Base-by-base conservation (phyloP, 2,888 invertebrate genomes). In the Diloba caeruleocephala region DNA sequence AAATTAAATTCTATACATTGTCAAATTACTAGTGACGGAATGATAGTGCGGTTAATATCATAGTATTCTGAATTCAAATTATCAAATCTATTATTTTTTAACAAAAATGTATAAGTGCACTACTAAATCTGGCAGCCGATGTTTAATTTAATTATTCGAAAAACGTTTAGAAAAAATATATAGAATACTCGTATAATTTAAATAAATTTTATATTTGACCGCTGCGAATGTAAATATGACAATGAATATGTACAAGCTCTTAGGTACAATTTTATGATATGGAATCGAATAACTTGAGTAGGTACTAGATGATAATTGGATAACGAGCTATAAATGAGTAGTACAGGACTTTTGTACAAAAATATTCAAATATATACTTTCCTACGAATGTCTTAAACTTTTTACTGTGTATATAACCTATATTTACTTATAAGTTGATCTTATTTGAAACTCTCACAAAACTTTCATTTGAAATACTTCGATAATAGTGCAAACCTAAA, bases 201-300 rank as follows among this genome's bases (percentile, higher is more conserved):
- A 54, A 55, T 59, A 71, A 46, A 66, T 70, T 66, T 63, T 75
- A 63, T 68, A 67, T 76, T 79, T 71, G 71, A 81, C 67, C 70
- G 77, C 71, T 81, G 75, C 69, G 72, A 70, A 73, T 81, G 79
- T 84, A 79, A 78, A 80, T 78, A 81, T 78, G 79, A 79, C 48
- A 60, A 75, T 76, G 70, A 76, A 76, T 75, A 78, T 77, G 78
- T 88, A 88, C 85, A 90, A 81, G 84, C 81, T 72, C 63, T 85
- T 89, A 89, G 75, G 80, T 89, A 88, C 85, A 81, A 78, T 73
- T 73, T 76, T 81, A 88, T 92, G 92, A 92, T 92, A 92, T 92
- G 92, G 82, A 87, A 81, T 79, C 68, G 81, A 80, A 71, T 78
- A 81, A 80, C 65, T 77, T 69, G 64, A 70, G 59, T 80, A 89